Evolutionary conservation across 2,113 vertebrate species (phyloP), one percentile per base, ranked within the genome.

Genomic region (Carassius gibelio): DNA sequence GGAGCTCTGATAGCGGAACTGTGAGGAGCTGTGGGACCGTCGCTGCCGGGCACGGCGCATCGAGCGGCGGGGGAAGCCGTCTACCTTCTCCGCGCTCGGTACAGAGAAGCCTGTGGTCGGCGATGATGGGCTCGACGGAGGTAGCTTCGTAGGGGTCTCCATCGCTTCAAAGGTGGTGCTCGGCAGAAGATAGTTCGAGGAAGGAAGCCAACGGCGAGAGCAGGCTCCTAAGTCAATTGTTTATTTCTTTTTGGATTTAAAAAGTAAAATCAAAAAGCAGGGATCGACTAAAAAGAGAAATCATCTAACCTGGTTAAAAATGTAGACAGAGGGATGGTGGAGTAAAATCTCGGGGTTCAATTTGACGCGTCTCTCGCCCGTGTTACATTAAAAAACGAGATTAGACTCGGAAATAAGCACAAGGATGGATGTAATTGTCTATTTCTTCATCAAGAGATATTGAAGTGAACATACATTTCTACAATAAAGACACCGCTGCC

Each of bases 1-100:
- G 90, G 96, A 96, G 92, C 96, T 97, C 95, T 97, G 96, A 91
- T 97, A 97, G 75, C 96, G 96, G 93, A 98, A 98, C 92, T 97
- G 97, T 81, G 97, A 98, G 15, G 96, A 97, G 89, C 96, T 97
- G 90, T 97, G 97, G 57, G 97, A 97, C 66, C 97, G 94, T 38
- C 97, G 92, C 91, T 96, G 96, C 66, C 96, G 95, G 85, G 96
- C 96, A 66, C 97, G 93, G 88, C 96, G 96, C 89, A 98, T 96
- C 42, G 97, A 97, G 15, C 96, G 92, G 30, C 97, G 95, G 38
- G 96, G 96, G 90, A 97, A 98, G 84, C 97, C 97, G 3, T 97
- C 97, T 92, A 98, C 97, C 87, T 98, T 98, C 90, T 98, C 97
- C 0, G 97, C 96, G 1, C 96, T 96, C 9, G 96, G 96, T 86